Conservation (phyloP, 1,140 invertebrate genomes). For the Drosophila nasuta region DNA sequence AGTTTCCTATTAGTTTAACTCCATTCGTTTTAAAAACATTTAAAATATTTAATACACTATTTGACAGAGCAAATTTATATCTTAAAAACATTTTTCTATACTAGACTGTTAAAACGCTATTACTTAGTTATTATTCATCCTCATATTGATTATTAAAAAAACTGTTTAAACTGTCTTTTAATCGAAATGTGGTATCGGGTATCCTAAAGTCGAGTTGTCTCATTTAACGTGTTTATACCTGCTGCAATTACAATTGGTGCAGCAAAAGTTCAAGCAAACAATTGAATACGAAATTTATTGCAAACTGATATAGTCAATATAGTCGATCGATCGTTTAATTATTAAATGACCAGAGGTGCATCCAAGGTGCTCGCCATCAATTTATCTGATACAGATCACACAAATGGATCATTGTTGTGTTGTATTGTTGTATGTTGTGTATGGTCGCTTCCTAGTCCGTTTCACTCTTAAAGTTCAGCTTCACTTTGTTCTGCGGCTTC, state of each 20-base stretch:
- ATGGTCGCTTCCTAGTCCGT: conserved; percentile 36
- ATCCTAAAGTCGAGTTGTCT: neutral
- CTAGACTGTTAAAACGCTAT: too few relatives aligned
- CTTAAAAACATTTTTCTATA: too few relatives aligned
- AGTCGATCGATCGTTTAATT: conserved; percentile 24
- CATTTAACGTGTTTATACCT: too few relatives aligned
- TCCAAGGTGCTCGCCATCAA: conserved; percentile 50
- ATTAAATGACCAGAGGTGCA: conserved; percentile 56
- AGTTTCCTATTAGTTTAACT: too few relatives aligned
- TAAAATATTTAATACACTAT: too few relatives aligned
- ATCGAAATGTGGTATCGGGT: neutral
- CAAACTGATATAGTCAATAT: conserved; percentile 39
- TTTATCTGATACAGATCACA: conserved; percentile 52
- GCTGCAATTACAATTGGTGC: conserved; percentile 15
- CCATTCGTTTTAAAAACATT: too few relatives aligned
- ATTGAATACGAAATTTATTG: conserved; percentile 80
- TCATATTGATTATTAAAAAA: too few relatives aligned
- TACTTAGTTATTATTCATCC: too few relatives aligned
- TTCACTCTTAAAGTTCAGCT: conserved; percentile 53
- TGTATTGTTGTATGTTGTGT: conserved; percentile 29
- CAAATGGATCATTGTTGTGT: conserved; percentile 68
- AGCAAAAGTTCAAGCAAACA: conserved; percentile 66
- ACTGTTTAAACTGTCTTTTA: neutral
- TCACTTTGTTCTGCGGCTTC: conserved; percentile 49
- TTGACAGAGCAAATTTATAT: too few relatives aligned